Percentiles rank a stretch among this genome's conserved stretches.
Evolutionary conservation across 2,113 vertebrate species (phyloP).

Genomic region (Triplophysa rosa): DNA sequence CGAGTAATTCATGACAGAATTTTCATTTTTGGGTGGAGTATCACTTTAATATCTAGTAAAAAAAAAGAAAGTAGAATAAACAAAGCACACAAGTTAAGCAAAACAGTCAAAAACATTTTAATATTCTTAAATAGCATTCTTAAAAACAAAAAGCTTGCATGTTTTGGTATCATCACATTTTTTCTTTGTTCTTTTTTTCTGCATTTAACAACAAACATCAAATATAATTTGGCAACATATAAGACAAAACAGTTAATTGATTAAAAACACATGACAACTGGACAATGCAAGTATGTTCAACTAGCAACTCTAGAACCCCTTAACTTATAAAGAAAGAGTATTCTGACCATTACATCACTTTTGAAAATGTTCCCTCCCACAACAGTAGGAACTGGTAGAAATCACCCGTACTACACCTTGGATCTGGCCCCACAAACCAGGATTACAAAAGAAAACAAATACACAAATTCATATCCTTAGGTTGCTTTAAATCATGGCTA

Average conservation of each 20-base stretch:
- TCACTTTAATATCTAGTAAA: no score
- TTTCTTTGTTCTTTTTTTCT: conserved; percentile 42
- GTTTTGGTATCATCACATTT: conserved; percentile 52
- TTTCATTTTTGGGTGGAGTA: no score
- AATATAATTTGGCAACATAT: conserved; percentile 59
- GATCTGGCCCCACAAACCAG: conserved; percentile 19
- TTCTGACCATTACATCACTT: conserved; percentile 51
- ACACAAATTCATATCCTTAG: neutral
- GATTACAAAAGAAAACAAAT: conserved; percentile 24
- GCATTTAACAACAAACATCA: conserved; percentile 57
- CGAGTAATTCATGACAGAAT: no score
- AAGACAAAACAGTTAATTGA: conserved; percentile 43
- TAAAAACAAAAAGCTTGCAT: conserved; percentile 57
- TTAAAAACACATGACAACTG: conserved; percentile 53
- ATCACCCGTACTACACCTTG: conserved; percentile 47
- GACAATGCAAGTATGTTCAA: conserved; percentile 49
- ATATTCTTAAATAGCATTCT: conserved; percentile 63
- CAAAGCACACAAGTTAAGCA: conserved; percentile 49
- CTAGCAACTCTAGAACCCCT: conserved; percentile 55
- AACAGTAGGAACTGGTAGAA: conserved; percentile 59
- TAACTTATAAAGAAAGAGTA: conserved; percentile 63
- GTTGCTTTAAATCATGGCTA: neutral
- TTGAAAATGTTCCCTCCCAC: conserved; percentile 54
- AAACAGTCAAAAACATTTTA: conserved; percentile 60
- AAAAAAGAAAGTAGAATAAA: neutral